phyloP scores from a whole-genome alignment of 2,888 invertebrate species.

The Dastarcus helophoroides region DNA sequence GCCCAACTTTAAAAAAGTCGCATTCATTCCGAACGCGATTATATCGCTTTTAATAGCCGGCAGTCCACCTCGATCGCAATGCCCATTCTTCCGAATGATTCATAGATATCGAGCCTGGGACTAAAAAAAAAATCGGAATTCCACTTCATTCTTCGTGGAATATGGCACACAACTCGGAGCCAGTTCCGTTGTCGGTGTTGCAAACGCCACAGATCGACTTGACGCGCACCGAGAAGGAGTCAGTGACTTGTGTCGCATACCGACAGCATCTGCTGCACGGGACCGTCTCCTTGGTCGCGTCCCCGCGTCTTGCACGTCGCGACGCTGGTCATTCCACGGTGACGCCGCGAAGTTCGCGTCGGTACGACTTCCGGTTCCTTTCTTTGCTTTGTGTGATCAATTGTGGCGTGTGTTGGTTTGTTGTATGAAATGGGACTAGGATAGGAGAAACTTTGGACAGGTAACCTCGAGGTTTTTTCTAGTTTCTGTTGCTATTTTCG shows the following conservation, averaged over 20 bases:
- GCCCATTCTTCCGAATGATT: too few species aligned
- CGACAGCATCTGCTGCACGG: conserved; percentile 24
- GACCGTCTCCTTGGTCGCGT: conserved; percentile 14
- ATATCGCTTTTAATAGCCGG: too few species aligned
- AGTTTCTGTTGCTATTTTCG: too few species aligned
- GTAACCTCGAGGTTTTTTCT: too few species aligned
- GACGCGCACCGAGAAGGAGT: conserved; percentile 18
- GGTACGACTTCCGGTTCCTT: conserved; percentile 1
- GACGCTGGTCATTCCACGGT: conserved; percentile 1
- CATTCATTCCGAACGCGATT: too few species aligned
- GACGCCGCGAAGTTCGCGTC: neutral
- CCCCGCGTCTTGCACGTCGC: neutral
- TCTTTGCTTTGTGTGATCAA: too few species aligned
- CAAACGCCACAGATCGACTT: conserved; percentile 23
- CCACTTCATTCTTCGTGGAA: neutral
- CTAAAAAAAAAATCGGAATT: conserved; percentile 2
- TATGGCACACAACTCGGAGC: conserved; percentile 17
- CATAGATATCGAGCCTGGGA: too few species aligned
- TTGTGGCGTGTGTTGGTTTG: too few species aligned
- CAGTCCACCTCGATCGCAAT: too few species aligned
- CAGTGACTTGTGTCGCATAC: conserved; percentile 24
- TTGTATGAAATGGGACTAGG: too few species aligned
- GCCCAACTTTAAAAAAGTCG: too few species aligned
- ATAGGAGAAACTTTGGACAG: too few species aligned
- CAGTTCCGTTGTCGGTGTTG: conserved; percentile 18